These are phyloP conservation scores for Petrocephalus schoutedeni DNA, from an alignment of 2,797 vertebrate genomes.

Conservation along the genomic window DNA sequence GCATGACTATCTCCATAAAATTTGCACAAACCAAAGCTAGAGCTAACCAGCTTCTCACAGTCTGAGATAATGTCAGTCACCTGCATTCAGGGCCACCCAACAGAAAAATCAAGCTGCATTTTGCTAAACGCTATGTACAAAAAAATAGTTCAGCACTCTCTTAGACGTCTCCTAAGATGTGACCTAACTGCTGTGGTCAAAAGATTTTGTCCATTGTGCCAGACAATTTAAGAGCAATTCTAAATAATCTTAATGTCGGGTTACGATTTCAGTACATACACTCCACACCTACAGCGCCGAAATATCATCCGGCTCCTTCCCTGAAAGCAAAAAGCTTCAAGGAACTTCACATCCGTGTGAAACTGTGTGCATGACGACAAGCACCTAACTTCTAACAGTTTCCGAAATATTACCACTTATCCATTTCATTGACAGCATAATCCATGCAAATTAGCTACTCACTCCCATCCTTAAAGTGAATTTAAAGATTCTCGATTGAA, in stretches of 20 bases:
- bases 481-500: background rate
- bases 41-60: slow-evolving; percentile 14
- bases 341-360: background rate
- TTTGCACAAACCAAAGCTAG: slow-evolving; percentile 8
- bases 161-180: background rate
- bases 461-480: background rate
- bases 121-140: background rate
- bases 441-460: background rate
- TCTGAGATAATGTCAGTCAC: background rate
- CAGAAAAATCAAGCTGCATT: background rate
- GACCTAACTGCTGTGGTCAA: background rate
- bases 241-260: background rate
- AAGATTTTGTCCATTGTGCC: background rate
- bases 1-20: background rate
- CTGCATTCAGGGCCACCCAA: background rate
- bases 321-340: background rate
- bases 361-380: background rate
- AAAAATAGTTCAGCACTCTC: background rate
- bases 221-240: background rate
- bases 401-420: slow-evolving; percentile 4
- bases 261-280: background rate
- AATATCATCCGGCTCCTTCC: background rate
- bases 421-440: background rate
- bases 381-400: background rate
- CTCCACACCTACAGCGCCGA: background rate